Evolutionary conservation across 1,140 invertebrate genomes (phyloP), one percentile per base, ranked within the genome.

Genomic region (Drosophila littoralis): DNA sequence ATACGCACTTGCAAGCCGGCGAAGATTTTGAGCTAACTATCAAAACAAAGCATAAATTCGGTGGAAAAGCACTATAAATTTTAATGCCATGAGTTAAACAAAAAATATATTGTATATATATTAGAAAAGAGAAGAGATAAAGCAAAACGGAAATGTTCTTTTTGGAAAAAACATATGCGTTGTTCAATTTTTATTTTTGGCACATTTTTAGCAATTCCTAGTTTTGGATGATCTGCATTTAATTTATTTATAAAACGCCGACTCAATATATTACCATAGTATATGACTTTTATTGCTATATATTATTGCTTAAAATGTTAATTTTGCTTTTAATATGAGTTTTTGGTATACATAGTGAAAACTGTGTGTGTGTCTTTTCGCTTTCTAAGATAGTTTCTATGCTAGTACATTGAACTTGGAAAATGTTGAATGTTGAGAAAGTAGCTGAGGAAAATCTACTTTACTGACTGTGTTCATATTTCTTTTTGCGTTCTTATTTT

Each of bases 141-240:
- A 57, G 17, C 32, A 55, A 65, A 79, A 83, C 81, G 81, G 81
- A 83, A 83, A 84, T 80, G 81, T 77, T 82, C 77, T 63, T 81
- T 81, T 69, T 66, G 59, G 48, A 74, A 77, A 73, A 63, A 63
- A 73, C 61, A 67, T 60, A 66, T 77, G 67, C 52, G 42, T 70
- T 65, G 60, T 67, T 59, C 42, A 57, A 35, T 22, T 43, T 66
- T 61, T 83, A 84, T 80, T 84, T 75, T 67, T 78, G 78, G 77
- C 54, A 43, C 32, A 58, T 36, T 63, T 55, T 65, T 57, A 67
- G 52, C 68, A 33, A 42, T 58, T 58, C 9, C 28, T 38, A 61
- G 63, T 82, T 75, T 71, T 63, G 38, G 59, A 43, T 52, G 63
- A 42, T 65, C 13, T 75, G 54, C 61, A 71, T 64, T 60, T 55